phyloP scores from a whole-genome alignment of 2,113 vertebrate genomes.

The Leptosomus discolor region DNA sequence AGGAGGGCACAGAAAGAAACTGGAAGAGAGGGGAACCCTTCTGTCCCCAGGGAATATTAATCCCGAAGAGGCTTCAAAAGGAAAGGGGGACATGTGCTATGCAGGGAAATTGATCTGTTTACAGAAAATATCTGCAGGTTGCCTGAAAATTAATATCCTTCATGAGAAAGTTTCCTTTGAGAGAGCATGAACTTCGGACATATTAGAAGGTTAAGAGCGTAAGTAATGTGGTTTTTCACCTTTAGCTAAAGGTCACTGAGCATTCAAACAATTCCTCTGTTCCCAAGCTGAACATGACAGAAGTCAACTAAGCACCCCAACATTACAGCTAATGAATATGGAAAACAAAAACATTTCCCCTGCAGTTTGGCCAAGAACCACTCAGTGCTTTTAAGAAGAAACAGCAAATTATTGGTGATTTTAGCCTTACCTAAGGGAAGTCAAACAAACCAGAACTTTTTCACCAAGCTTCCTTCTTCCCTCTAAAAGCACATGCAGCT shows the following conservation, averaged over 20 bases:
- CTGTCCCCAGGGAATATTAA: not conserved
- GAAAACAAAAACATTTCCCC: not conserved
- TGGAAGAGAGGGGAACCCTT: not conserved
- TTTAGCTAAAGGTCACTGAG: conserved; percentile 11
- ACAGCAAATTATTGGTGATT: not conserved
- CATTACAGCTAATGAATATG: not conserved
- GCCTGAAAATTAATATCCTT: conserved; percentile 9
- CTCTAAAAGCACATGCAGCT: not conserved
- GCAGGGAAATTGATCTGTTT: not conserved
- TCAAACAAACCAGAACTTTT: not conserved
- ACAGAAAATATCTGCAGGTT: conserved; percentile 5
- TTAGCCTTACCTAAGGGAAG: not conserved
- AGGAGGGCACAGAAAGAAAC: not conserved
- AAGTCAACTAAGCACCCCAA: not conserved
- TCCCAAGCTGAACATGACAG: not conserved
- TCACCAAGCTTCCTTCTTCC: not conserved
- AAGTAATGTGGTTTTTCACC: conserved; percentile 29
- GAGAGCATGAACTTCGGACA: not conserved
- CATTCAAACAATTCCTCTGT: conserved; percentile 22
- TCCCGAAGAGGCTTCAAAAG: not conserved
- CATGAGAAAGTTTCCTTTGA: not conserved
- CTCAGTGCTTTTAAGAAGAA: not conserved
- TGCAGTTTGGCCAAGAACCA: not conserved
- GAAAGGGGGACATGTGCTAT: rapidly evolving
- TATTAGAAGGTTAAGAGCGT: conserved; percentile 23